phyloP scores from a whole-genome alignment of 2,113 vertebrate species.

The Ammodytes dubius region DNA sequence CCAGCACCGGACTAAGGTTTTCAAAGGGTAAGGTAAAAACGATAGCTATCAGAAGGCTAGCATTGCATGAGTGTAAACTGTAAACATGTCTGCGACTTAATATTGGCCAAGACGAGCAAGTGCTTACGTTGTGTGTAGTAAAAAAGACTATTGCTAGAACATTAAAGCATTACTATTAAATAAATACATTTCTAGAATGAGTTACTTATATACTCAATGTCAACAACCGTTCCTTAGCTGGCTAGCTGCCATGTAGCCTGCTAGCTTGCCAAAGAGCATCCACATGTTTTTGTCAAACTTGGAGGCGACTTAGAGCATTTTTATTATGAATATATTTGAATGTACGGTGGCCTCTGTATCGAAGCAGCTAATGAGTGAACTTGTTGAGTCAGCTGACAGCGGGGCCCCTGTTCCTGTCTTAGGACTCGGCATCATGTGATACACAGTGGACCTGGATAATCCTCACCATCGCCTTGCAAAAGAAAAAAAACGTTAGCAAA shows the following conservation, averaged over 20 bases:
- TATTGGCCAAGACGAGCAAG: neutral
- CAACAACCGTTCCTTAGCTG: neutral
- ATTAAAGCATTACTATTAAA: no score
- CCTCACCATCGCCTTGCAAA: neutral
- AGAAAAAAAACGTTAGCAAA: neutral
- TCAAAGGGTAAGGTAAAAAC: constrained; percentile 76
- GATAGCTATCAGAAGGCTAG: constrained; percentile 18
- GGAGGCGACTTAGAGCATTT: neutral
- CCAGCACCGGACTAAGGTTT: constrained; percentile 67
- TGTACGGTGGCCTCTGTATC: neutral
- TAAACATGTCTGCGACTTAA: neutral
- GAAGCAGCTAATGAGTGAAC: constrained; percentile 33
- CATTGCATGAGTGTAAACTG: neutral
- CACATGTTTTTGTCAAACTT: neutral
- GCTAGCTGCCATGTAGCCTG: neutral
- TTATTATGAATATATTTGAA: neutral
- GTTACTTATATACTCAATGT: neutral
- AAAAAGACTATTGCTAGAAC: no score
- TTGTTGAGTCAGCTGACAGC: constrained; percentile 28
- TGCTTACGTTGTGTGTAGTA: neutral
- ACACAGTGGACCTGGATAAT: constrained; percentile 33
- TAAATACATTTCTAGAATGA: neutral
- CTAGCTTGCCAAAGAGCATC: neutral
- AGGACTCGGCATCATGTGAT: constrained; percentile 47
- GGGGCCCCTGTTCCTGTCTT: constrained; percentile 6